These are phyloP conservation scores for Aplocera efformata DNA, from an alignment of 2,888 invertebrate genomes.

Conservation along the genomic window DNA sequence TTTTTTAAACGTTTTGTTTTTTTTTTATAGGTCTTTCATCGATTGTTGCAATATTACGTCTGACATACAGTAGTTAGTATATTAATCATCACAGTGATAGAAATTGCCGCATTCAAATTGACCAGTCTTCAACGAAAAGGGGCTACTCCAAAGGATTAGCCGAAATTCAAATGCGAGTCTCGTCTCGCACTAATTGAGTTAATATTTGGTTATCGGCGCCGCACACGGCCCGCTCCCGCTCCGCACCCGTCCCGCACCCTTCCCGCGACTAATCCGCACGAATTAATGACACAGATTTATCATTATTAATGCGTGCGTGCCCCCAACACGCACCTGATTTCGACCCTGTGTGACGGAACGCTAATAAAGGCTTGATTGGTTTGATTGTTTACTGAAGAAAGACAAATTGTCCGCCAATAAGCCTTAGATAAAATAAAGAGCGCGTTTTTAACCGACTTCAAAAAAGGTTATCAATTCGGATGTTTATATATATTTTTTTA, in stretches of 20 bases:
- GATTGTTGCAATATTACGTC: no score
- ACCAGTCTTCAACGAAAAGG: slow-evolving; percentile 15
- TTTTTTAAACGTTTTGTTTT: no score
- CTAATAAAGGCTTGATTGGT: slow-evolving; percentile 1
- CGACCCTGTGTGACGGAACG: slow-evolving; percentile 27
- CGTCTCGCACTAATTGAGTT: slow-evolving; percentile 77
- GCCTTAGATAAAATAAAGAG: no score
- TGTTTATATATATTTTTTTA: no score
- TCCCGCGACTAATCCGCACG: slow-evolving; percentile 67
- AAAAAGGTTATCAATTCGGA: no score
- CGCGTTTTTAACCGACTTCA: no score
- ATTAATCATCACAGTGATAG: no score
- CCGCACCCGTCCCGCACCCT: slow-evolving; percentile 25
- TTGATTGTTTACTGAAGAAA: background rate
- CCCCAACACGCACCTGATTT: slow-evolving; percentile 63
- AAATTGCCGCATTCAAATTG: no score
- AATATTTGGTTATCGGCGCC: slow-evolving; percentile 80
- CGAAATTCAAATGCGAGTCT: slow-evolving; percentile 56
- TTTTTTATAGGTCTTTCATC: no score
- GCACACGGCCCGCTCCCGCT: slow-evolving; percentile 51
- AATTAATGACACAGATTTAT: slow-evolving; percentile 79
- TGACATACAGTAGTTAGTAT: no score
- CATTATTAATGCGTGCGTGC: slow-evolving; percentile 75
- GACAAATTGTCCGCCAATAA: no score
- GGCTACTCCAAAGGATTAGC: slow-evolving; percentile 55